phyloP scores from a whole-genome alignment of 2,113 vertebrate genomes.

The Dermatemys mawii region DNA sequence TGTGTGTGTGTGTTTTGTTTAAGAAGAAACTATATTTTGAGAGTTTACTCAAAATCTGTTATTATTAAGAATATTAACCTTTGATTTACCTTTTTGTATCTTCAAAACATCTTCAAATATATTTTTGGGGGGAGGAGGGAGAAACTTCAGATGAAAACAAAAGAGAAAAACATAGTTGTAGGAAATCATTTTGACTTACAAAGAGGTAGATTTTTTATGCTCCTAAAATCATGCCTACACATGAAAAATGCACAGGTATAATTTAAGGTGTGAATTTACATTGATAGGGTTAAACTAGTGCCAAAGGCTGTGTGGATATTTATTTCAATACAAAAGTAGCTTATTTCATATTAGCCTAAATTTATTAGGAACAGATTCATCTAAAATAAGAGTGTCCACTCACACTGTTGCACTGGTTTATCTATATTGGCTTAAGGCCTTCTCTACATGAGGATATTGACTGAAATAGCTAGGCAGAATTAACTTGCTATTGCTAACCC shows the following conservation, averaged over 20 bases:
- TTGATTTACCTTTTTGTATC: background rate
- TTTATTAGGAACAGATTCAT: background rate
- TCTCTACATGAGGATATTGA: background rate
- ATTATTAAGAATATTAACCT: background rate
- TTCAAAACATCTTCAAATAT: background rate
- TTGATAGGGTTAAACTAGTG: background rate
- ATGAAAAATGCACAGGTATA: background rate
- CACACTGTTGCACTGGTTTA: background rate
- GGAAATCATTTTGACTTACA: background rate
- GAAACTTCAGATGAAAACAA: background rate
- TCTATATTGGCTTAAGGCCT: background rate
- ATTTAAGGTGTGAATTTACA: background rate
- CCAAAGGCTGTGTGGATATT: background rate
- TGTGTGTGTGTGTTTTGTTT: too few species aligned
- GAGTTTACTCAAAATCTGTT: background rate
- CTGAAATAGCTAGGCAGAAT: too few species aligned
- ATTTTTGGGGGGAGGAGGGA: background rate
- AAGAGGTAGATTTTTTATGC: background rate
- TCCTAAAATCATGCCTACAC: background rate
- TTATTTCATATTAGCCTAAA: background rate
- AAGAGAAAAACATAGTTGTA: background rate
- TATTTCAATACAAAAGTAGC: background rate
- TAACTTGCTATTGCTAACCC: too few species aligned
- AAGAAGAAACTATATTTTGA: background rate
- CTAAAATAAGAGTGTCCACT: background rate